Percentiles rank a stretch among this genome's conserved stretches.
These are phyloP conservation scores for Poecilus cupreus DNA, from an alignment of 2,888 invertebrate species.

Conservation along the genomic window DNA sequence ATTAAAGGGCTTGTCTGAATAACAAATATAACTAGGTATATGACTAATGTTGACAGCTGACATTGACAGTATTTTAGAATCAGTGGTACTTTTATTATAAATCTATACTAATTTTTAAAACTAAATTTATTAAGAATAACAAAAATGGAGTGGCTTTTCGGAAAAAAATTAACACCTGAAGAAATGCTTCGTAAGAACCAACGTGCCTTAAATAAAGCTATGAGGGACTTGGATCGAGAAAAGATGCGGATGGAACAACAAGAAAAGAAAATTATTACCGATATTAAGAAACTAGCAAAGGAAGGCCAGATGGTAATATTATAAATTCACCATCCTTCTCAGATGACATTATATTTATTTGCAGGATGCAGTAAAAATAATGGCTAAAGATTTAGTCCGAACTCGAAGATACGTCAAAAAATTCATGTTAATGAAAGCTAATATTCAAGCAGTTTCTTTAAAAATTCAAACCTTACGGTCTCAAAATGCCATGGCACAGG, in stretches of 20 bases:
- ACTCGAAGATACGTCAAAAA: conserved; percentile 97
- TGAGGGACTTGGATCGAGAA: conserved; percentile 97
- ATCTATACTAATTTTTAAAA: neutral
- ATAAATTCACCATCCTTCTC: neutral
- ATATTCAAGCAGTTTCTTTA: conserved; percentile 97
- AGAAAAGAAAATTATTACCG: conserved; percentile 98
- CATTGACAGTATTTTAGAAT: conserved; percentile 24
- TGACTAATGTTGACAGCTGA: conserved; percentile 42
- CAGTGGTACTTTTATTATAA: neutral
- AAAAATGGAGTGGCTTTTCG: conserved; percentile 95
- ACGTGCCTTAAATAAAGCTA: conserved; percentile 97
- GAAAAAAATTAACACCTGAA: conserved; percentile 96
- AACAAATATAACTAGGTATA: neutral
- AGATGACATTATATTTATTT: conserved; percentile 60
- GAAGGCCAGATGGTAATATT: conserved; percentile 95
- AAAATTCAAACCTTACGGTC: conserved; percentile 98
- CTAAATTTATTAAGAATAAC: neutral
- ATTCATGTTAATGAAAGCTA: conserved; percentile 99
- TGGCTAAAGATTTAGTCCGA: conserved; percentile 98
- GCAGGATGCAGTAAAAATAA: conserved; percentile 98
- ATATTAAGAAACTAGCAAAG: conserved; percentile 99
- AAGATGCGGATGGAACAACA: conserved; percentile 97
- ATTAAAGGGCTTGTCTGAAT: neutral
- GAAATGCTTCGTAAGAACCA: conserved; percentile 99
- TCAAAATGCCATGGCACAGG: conserved; percentile 99